Evolutionary conservation across 2,797 vertebrate genomes (phyloP).

Genomic region (Lerista edwardsae): DNA sequence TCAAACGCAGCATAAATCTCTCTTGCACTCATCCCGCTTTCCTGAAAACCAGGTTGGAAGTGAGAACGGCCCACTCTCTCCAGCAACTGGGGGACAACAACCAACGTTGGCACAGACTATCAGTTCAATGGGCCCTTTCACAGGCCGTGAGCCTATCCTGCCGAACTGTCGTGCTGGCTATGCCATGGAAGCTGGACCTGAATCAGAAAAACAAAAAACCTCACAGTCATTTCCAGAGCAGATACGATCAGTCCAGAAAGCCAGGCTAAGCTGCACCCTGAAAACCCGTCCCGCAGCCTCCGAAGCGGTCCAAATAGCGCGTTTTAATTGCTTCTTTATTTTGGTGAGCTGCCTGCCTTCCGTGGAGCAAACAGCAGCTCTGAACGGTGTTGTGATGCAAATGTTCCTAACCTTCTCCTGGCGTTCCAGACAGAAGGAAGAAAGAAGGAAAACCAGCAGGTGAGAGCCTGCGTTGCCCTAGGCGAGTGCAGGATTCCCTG

Average conservation of each 20-base stretch:
- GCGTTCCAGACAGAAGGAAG: neutral
- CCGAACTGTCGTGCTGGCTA: neutral
- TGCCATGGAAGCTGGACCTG: too few species aligned
- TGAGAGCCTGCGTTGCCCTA: neutral
- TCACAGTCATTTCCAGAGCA: neutral
- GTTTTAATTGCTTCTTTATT: neutral
- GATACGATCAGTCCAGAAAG: neutral
- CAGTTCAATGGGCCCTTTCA: neutral
- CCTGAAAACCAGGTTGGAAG: neutral
- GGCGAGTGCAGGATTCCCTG: neutral
- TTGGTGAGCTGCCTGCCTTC: neutral
- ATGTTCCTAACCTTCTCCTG: neutral
- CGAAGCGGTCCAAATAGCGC: neutral
- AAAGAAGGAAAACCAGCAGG: neutral
- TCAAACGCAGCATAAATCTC: neutral
- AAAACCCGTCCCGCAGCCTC: neutral
- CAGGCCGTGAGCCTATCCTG: neutral
- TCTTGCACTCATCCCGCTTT: neutral
- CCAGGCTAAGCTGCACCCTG: neutral
- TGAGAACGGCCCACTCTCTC: neutral
- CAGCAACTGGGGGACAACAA: too few species aligned
- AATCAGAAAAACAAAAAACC: neutral
- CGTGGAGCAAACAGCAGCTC: neutral
- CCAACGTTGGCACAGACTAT: neutral
- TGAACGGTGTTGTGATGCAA: neutral